These are phyloP conservation scores for Aphelenchoides fujianensis DNA, from an alignment of 1,140 invertebrate species.

Conservation along the genomic window DNA sequence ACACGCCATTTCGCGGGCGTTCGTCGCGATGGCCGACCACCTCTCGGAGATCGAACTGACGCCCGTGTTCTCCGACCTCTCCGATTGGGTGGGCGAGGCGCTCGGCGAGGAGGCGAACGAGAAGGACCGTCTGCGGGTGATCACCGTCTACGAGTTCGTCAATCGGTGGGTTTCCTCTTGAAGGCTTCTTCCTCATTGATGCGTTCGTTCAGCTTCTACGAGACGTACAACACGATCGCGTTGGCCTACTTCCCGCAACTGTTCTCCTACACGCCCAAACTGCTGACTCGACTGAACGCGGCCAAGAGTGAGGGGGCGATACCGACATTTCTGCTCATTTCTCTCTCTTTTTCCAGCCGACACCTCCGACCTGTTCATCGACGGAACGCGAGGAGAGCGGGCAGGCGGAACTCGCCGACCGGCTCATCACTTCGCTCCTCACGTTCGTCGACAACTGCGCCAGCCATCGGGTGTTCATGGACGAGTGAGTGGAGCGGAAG, in stretches of 20 bases:
- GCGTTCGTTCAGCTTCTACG: conserved; percentile 24
- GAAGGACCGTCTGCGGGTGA: conserved; percentile 17
- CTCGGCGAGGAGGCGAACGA: conserved; percentile 15
- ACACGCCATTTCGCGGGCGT: conserved; percentile 21
- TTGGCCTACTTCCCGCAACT: conserved; percentile 26
- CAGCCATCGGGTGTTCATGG: conserved; percentile 22
- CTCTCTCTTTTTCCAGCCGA: conserved; percentile 20
- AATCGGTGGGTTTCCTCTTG: conserved; percentile 25
- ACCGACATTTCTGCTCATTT: not conserved
- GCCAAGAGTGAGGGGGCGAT: conserved; percentile 11
- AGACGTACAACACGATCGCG: conserved; percentile 29
- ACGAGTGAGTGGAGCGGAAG: conserved; percentile 25
- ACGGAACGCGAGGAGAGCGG: conserved; percentile 17
- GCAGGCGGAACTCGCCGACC: conserved; percentile 22
- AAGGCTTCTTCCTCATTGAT: no score
- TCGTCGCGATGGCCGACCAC: conserved; percentile 26
- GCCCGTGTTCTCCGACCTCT: conserved; percentile 17
- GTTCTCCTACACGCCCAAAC: conserved; percentile 27
- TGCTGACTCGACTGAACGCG: conserved; percentile 23
- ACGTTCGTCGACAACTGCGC: conserved; percentile 30
- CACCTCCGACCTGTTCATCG: conserved; percentile 25
- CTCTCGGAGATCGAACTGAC: conserved; percentile 26
- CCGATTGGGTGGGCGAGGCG: conserved; percentile 17
- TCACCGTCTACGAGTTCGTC: conserved; percentile 30
- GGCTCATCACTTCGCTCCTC: conserved; percentile 13